Evolutionary conservation across 2,888 invertebrate genomes (phyloP), one percentile per base, ranked within the genome.

Genomic region (Watsonalla cultraria): DNA sequence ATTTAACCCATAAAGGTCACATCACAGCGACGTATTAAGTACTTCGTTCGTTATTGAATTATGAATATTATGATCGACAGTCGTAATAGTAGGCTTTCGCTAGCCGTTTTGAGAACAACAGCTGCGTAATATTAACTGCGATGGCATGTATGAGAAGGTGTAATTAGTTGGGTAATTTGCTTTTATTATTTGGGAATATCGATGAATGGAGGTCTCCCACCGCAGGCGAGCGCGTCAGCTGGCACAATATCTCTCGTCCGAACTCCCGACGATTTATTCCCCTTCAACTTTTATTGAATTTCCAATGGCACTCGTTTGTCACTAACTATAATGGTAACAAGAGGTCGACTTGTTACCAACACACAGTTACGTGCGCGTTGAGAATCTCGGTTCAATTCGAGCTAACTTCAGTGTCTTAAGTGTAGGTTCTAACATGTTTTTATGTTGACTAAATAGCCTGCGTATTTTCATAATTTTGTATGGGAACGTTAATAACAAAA

Each of bases 211-310:
- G 51, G 55, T 47, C 50, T 33, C 15, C 15, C 42, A 37, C 58
- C 54, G 47, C 46, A 50, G 51, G 54, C 46, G 55, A 54, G 50
- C 50, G 46, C 72, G 79, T 76, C 83, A 84, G 81, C 79, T 82
- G 82, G 66, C 63, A 79, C 75, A 80, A 79, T 81, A 78, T 70
- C 67, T 63, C 60, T 55, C 62, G 57, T 70, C 71, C 67, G 66
- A 71, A 59, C 65, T 63, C 72, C 37, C 2, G 58, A 66, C 72
- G 74, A 80, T 82, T 83, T 84, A 80, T 82, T 83, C 78, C 80
- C 82, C 81, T 80, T 82, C 74, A 78, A 82, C 69, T 82, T 84
- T 84, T 84, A 86, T 86, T 86, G 82, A 85, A 84, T 82, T 81
- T 78, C 74, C 78, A 81, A 83, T 78, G 68, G 74, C 71, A 62